Percentiles rank a stretch among this genome's conserved stretches.
These are phyloP conservation scores for Atethmia centrago DNA, from an alignment of 2,888 invertebrate genomes.

Conservation along the genomic window DNA sequence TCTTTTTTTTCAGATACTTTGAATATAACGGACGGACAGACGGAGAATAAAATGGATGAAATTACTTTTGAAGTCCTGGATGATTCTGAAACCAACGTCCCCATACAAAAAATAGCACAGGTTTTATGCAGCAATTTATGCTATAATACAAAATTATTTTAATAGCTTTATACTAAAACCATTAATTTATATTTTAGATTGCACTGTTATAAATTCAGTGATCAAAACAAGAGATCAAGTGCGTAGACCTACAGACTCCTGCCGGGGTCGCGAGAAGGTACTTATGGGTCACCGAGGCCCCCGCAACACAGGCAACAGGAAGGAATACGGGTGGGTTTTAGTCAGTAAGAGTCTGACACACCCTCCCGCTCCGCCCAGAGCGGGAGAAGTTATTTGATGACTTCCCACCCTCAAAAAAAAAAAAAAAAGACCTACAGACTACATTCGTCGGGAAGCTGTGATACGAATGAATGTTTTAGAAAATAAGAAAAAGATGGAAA, in stretches of 20 bases:
- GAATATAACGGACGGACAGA: too few species aligned
- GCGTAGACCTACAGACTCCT: slow-evolving; percentile 12
- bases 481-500: slow-evolving; percentile 29
- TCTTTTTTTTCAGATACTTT: not conserved
- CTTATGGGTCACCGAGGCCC: too few species aligned
- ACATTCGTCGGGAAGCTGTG: slow-evolving; percentile 23
- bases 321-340: too few species aligned
- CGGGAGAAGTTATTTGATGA: too few species aligned
- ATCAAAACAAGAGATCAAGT: not conserved
- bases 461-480: slow-evolving; percentile 10
- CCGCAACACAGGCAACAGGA: too few species aligned
- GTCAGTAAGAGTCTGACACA: too few species aligned
- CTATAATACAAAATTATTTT: not conserved
- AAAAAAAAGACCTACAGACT: too few species aligned
- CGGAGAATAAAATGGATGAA: not conserved
- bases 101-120: not conserved
- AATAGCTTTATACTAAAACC: not conserved
- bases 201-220: not conserved
- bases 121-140: not conserved
- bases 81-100: not conserved
- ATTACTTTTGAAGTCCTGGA: not conserved
- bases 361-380: too few species aligned
- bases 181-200: not conserved
- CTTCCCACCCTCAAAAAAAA: too few species aligned
- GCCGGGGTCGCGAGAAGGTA: too few species aligned